Evolutionary conservation across 2,888 invertebrate genomes (phyloP), one percentile per base, ranked within the genome.

Genomic region (Limnephilus rhombicus): DNA sequence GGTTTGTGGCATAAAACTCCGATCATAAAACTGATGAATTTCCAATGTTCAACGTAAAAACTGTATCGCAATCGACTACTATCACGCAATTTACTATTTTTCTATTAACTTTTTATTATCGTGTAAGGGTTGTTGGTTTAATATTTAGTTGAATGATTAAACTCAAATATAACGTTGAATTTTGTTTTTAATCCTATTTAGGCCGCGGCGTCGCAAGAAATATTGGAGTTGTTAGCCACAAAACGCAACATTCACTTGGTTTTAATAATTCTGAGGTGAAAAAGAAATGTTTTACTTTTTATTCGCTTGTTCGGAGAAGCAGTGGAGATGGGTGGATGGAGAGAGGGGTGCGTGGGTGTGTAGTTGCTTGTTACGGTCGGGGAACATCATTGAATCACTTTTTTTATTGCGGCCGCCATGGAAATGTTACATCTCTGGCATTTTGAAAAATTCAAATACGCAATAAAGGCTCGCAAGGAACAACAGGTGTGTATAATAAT

Each of bases 401-500:
- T 93, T 93, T 93, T 93, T 93, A 93, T 92, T 93, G 92, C 90
- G 88, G 85, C 91, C 89, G 81, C 87, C 86, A 45, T 53, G 89
- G 90, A 92, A 89, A 88, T 91, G 82, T 91, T 89, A 91, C 90
- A 91, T 90, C 90, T 82, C 91, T 45, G 85, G 87, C 80, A 85
- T 92, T 92, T 92, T 91, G 81, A 92, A 93, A 93, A 92, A 93
- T 93, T 93, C 92, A 93, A 93, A 93, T 92, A 87, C 86, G 90
- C 93, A 92, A 92, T 92, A 92, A 92, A 92, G 92, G 92, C 89
- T 89, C 90, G 88, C 83, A 81, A 90, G 86, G 89, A 92, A 93
- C 93, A 93, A 93, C 93, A 93, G 93, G 93, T 93, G 93, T 91
- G 92, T 89, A 92, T 92, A 93, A 93, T 93, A 92, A 93, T 92